Evolutionary conservation across 2,888 invertebrate genomes (phyloP).

Genomic region (Agriopis leucophaearia): DNA sequence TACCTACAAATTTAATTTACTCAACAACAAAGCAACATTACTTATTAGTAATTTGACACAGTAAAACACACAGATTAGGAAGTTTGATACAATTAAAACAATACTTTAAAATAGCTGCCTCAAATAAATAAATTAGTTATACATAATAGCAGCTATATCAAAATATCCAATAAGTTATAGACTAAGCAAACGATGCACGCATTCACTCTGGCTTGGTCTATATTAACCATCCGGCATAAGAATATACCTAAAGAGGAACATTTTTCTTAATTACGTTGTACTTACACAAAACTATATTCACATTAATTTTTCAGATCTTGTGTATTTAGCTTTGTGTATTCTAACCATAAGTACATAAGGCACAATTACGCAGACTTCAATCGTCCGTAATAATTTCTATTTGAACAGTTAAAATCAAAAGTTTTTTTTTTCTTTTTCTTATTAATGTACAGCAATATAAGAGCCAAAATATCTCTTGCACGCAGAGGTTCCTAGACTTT

Average conservation of each 20-base stretch:
- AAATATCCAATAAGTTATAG: too few species aligned
- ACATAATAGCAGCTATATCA: too few species aligned
- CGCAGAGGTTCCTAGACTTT: too few species aligned
- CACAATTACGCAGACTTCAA: conserved; percentile 10
- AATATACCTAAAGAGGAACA: neutral
- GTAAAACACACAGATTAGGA: conserved; percentile 5
- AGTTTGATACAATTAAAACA: neutral
- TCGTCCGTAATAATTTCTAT: neutral
- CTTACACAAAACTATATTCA: neutral
- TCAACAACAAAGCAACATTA: neutral
- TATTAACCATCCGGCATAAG: too few species aligned
- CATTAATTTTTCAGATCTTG: neutral
- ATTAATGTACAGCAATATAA: too few species aligned
- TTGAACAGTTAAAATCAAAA: neutral
- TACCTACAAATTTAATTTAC: neutral
- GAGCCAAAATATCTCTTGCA: too few species aligned
- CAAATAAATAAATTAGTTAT: neutral
- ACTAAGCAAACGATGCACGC: too few species aligned
- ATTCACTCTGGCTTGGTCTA: too few species aligned
- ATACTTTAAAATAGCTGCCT: neutral
- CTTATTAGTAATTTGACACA: conserved; percentile 9
- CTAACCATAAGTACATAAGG: conserved; percentile 11
- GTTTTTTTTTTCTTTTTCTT: too few species aligned
- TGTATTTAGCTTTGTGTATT: neutral
- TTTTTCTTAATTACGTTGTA: neutral